phyloP scores from a whole-genome alignment of 2,797 vertebrate genomes.

The Sebastes jordani region DNA sequence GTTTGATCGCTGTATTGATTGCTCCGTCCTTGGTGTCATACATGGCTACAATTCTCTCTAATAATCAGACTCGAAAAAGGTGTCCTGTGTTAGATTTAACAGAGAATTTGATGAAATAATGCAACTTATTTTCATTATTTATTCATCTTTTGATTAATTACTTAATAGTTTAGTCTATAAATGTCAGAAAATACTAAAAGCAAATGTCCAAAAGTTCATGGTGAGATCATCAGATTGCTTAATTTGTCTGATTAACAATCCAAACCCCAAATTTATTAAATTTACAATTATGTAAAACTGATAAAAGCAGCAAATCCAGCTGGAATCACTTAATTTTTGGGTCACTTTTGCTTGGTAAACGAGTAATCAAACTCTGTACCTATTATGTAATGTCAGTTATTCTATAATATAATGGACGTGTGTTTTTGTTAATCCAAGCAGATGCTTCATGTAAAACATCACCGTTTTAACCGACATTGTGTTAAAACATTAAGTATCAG shows the following conservation, averaged over 20 bases:
- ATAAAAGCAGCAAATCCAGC: not conserved
- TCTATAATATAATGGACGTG: not conserved
- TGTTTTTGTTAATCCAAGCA: not conserved
- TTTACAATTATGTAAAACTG: not conserved
- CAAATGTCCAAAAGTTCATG: not conserved
- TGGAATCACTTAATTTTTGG: not conserved
- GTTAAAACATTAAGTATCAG: not conserved
- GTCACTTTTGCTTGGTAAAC: not conserved
- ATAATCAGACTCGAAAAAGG: not conserved
- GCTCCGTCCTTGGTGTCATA: not conserved
- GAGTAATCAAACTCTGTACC: not conserved
- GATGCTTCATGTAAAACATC: not conserved
- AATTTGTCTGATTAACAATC: not conserved
- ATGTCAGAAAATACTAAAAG: not conserved
- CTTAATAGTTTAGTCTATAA: not conserved
- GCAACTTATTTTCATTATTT: not conserved
- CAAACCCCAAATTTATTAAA: not conserved
- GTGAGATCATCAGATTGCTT: not conserved
- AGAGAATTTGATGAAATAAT: not conserved
- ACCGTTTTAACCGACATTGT: not conserved
- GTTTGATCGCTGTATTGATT: conserved; percentile 13
- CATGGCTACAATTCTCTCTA: not conserved
- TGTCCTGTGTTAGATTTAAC: not conserved
- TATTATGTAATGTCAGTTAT: not conserved
- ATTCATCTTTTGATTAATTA: not conserved